Conservation (phyloP, 35 echinoderm and acorn worm genomes). For the Stichopus chloronotus region DNA sequence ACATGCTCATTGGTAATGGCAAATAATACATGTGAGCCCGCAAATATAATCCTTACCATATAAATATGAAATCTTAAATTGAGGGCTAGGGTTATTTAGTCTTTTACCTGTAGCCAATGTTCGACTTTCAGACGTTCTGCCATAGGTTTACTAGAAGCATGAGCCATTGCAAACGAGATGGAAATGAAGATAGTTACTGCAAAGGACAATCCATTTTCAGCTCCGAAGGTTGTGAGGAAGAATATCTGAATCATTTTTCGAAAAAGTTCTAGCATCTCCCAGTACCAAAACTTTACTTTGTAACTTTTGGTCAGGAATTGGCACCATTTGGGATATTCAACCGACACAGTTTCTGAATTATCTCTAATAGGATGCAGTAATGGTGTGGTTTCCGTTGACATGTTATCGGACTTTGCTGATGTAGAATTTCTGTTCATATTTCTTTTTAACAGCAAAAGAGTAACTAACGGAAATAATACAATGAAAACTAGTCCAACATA, state of each 20-base stretch:
- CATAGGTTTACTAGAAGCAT: constrained; percentile 7
- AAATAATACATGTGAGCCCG: not conserved
- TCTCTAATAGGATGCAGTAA: not conserved
- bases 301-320: constrained; percentile 17
- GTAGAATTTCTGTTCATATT: not conserved
- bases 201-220: constrained; percentile 4
- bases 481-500: not conserved
- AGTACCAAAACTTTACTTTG: constrained; percentile 33
- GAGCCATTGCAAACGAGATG: not conserved
- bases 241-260: constrained; percentile 37
- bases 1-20: not conserved
- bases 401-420: not conserved
- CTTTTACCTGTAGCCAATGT: constrained; percentile 39
- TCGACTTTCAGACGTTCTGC: constrained; percentile 1
- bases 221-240: constrained; percentile 10
- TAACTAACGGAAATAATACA: not conserved
- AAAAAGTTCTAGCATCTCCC: constrained; percentile 36
- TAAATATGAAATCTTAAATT: not conserved
- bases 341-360: not conserved
- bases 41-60: not conserved
- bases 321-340: constrained; percentile 1
- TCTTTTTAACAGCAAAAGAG: not conserved
- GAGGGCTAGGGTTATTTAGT: not conserved
- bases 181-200: constrained; percentile 21
- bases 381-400: not conserved